These are phyloP conservation scores for Plestiodon gilberti DNA, from an alignment of 2,113 vertebrate genomes.

Conservation along the genomic window DNA sequence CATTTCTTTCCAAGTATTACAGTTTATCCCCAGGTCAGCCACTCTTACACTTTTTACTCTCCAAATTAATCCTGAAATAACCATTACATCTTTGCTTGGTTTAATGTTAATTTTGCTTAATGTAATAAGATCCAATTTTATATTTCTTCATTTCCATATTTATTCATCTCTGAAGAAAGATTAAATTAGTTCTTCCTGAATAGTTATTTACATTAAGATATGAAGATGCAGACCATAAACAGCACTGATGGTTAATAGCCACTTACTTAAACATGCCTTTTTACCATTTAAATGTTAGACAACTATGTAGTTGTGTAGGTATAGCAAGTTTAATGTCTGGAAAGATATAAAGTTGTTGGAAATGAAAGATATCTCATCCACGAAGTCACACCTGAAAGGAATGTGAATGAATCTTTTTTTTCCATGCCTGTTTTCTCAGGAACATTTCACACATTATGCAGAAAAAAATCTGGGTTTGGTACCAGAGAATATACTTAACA, in stretches of 20 bases:
- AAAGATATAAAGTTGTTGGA: neutral
- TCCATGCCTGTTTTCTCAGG: neutral
- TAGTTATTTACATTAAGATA: neutral
- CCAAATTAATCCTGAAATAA: slow-evolving; percentile 1
- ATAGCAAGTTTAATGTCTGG: neutral
- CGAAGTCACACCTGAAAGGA: neutral
- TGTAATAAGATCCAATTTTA: neutral
- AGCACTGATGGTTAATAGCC: neutral
- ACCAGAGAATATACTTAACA: neutral
- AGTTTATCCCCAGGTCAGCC: neutral
- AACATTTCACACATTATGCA: neutral
- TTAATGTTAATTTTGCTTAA: neutral
- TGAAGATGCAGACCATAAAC: neutral
- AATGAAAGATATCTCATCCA: neutral
- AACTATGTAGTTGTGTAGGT: neutral
- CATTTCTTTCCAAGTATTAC: neutral
- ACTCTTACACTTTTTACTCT: neutral
- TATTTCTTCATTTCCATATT: neutral
- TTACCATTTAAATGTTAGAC: neutral
- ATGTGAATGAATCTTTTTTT: neutral
- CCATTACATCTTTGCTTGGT: neutral
- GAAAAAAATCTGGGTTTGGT: neutral
- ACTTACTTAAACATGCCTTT: neutral
- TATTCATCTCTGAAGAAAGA: neutral
- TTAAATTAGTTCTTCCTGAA: neutral